Base-by-base conservation (phyloP, 2,797 vertebrate genomes). In the Hapalemur alaotrensis region DNA sequence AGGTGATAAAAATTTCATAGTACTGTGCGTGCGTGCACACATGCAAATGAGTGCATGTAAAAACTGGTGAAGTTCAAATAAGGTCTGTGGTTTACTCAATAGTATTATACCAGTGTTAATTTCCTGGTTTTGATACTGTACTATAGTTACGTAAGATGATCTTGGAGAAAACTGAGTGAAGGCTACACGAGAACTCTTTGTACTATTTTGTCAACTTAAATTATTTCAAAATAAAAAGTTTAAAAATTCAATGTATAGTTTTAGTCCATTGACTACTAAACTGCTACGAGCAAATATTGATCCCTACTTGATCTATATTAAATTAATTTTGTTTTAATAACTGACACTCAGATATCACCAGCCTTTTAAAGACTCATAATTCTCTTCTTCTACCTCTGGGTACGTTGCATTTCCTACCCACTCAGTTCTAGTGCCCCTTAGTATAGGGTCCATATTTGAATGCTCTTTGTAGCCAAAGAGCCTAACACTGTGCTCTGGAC, bases 161-260 rank as follows among this genome's bases (percentile, higher is more conserved):
- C 79, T 30, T 72, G 13, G 25, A 50, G 15, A 41, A 87, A 89
- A 7, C 11, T 35, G 32, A 30, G 7, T 65, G 8, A 75, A 76
- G 22, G 3, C 57, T 57, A 14, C 7, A 1, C 0, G 3, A 85
- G 76, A 93, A 93, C 13, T 28, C 41, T 75, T 50, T 43, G 22
- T 38, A 35, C 35, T 70, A 7, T 38, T 76, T 95, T 82, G 54
- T 28, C 7, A 82, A 67, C 28, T 91, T 93, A 75, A 43, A 28
- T 67, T 73, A 93, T 87, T 95, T 96, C 80, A 61, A 59, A 93
- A 76, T 46, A 54, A 50, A 75, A 85, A 18, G 30, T 54, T 70
- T 2, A 50, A 73, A 89, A 63, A 54, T 17, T 25, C 41, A 46
- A n/a, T 84, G 35, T 80, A 10, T 87, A 52, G 14, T 70, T 92